phyloP scores from a whole-genome alignment of 2,888 invertebrate genomes.

The Epinotia bilunana region DNA sequence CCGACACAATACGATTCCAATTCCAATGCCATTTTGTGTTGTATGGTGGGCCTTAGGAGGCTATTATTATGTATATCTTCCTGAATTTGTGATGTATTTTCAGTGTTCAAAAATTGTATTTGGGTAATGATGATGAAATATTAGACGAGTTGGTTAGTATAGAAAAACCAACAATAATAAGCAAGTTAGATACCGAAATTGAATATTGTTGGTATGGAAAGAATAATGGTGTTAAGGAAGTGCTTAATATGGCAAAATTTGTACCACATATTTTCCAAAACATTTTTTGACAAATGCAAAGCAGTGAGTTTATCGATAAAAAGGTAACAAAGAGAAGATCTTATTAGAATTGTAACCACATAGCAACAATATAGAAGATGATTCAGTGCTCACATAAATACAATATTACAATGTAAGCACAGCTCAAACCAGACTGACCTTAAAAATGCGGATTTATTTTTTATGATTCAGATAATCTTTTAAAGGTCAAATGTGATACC shows the following conservation, averaged over 20 bases:
- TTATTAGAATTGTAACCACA: constrained; percentile 8
- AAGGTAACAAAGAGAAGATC: neutral
- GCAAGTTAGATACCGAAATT: too few relatives aligned
- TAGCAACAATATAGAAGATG: constrained; percentile 12
- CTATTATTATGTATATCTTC: too few relatives aligned
- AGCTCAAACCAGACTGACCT: constrained; percentile 9
- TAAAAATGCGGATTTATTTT: constrained; percentile 19
- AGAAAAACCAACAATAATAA: too few relatives aligned
- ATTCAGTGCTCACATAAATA: constrained; percentile 8
- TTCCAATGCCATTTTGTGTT: too few relatives aligned
- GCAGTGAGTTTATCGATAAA: neutral
- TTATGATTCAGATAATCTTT: constrained; percentile 26
- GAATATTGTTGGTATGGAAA: neutral
- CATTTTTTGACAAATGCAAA: neutral
- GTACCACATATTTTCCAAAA: too few relatives aligned
- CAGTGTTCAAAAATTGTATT: too few relatives aligned
- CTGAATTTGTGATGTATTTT: too few relatives aligned
- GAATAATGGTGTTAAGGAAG: neutral
- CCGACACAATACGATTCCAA: too few relatives aligned
- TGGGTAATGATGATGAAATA: too few relatives aligned
- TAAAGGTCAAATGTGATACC: constrained; percentile 38
- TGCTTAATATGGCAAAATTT: neutral
- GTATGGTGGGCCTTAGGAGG: too few relatives aligned
- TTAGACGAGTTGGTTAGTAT: too few relatives aligned
- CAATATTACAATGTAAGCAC: neutral